Conservation (phyloP, 2,113 vertebrate species). For the Petrocephalus zakoni region DNA sequence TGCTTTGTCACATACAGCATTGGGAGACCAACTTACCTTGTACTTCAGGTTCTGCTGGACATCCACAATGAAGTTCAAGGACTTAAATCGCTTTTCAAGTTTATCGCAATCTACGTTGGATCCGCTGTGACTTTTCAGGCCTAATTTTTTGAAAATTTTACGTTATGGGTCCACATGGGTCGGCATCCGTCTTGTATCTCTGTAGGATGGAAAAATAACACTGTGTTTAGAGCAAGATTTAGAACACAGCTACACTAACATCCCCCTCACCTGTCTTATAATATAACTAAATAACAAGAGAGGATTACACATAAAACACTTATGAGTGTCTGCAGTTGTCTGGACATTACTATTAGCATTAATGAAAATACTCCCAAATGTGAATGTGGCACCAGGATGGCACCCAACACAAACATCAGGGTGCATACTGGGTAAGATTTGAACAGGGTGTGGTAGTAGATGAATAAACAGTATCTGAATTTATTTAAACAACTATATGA, state of each 20-base stretch:
- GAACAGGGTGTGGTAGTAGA: conserved; percentile 50
- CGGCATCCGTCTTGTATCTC: conserved; percentile 71
- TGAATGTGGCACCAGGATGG: background rate
- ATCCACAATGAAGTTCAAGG: conserved; percentile 65
- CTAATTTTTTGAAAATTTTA: conserved; percentile 61
- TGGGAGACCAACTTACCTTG: conserved; percentile 51
- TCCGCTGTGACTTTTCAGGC: conserved; percentile 55
- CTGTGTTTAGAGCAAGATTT: background rate
- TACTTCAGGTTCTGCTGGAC: conserved; percentile 66
- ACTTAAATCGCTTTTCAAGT: conserved; percentile 68
- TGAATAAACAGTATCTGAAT: background rate
- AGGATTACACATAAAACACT: background rate
- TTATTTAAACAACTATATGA: background rate
- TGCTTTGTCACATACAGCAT: background rate
- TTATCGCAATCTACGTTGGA: conserved; percentile 75
- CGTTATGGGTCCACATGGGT: conserved; percentile 76
- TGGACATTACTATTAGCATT: conserved; percentile 62
- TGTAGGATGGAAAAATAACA: conserved; percentile 38
- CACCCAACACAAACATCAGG: conserved; percentile 25
- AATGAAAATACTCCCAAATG: background rate
- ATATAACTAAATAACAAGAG: background rate
- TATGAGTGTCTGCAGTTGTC: conserved; percentile 50
- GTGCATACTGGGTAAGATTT: conserved; percentile 64
- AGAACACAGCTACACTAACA: background rate
- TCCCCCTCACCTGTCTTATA: background rate